Conservation (phyloP, 1,140 invertebrate genomes). For the Drosophila insularis region DNA sequence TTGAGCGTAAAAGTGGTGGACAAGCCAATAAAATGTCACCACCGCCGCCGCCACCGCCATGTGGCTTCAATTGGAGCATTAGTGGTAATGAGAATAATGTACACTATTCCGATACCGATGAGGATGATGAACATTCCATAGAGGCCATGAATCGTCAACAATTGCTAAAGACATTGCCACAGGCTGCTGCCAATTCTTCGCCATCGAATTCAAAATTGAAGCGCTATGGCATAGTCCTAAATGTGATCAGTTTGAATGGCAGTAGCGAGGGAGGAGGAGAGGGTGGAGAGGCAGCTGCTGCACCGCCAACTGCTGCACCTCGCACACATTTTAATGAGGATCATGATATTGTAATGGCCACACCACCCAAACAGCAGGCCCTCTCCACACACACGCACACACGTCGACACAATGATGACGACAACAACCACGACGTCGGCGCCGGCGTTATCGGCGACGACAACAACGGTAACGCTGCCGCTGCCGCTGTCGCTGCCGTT, state of each 20-base stretch:
- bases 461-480: neutral
- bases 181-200: constrained; percentile 13
- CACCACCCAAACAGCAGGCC: constrained; percentile 65
- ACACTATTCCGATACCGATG: constrained; percentile 64
- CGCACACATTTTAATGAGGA: constrained; percentile 73
- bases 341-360: constrained; percentile 73
- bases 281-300: neutral
- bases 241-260: constrained; percentile 69
- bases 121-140: constrained; percentile 57
- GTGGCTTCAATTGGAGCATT: constrained; percentile 81
- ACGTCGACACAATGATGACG: constrained; percentile 32
- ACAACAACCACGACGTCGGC: constrained; percentile 17
- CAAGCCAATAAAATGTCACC: constrained; percentile 26
- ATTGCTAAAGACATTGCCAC: constrained; percentile 39
- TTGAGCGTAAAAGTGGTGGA: constrained; percentile 44
- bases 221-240: constrained; percentile 79
- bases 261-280: constrained; percentile 17
- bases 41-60: constrained; percentile 73
- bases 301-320: constrained; percentile 41
- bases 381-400: constrained; percentile 38
- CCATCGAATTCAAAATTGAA: constrained; percentile 61
- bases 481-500: neutral
- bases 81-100: constrained; percentile 58
- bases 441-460: constrained; percentile 13
- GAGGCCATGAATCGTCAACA: constrained; percentile 54